Percentiles rank a stretch among this genome's conserved stretches.
phyloP scores from a whole-genome alignment of 2,888 invertebrate species.

The Orthosia incerta region DNA sequence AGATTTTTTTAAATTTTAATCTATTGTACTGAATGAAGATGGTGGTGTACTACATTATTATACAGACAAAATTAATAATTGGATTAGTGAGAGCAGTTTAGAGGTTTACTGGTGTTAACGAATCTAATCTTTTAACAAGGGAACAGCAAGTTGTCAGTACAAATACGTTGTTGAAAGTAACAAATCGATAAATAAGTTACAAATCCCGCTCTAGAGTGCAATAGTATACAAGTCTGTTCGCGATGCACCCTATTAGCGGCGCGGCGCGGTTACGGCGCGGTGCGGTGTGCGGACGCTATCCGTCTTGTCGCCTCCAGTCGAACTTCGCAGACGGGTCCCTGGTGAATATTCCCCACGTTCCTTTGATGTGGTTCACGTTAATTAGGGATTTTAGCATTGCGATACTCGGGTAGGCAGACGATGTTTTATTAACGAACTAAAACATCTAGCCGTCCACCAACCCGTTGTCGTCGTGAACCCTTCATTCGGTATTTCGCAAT shows the following conservation, averaged over 20 bases:
- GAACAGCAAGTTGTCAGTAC: neutral
- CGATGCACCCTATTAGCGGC: slow-evolving; percentile 66
- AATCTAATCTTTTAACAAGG: slow-evolving; percentile 10
- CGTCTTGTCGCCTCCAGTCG: slow-evolving; percentile 74
- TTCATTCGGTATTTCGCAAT: slow-evolving; percentile 21
- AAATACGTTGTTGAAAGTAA: slow-evolving; percentile 15
- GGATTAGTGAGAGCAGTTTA: neutral
- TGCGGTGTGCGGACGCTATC: slow-evolving; percentile 61
- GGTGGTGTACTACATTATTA: too few relatives aligned
- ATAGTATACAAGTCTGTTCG: slow-evolving; percentile 55
- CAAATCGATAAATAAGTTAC: slow-evolving; percentile 38
- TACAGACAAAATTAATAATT: neutral
- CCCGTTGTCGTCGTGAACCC: slow-evolving; percentile 1
- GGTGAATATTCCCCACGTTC: slow-evolving; percentile 68
- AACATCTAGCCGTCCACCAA: slow-evolving; percentile 45
- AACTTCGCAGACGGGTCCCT: slow-evolving; percentile 81
- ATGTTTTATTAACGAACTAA: slow-evolving; percentile 68
- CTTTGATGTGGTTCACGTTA: slow-evolving; percentile 75
- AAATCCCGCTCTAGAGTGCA: slow-evolving; percentile 37
- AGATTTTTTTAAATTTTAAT: neutral
- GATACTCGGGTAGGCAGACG: slow-evolving; percentile 64
- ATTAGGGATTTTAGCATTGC: slow-evolving; percentile 71
- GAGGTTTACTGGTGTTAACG: slow-evolving; percentile 2
- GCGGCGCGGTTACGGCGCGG: slow-evolving; percentile 20
- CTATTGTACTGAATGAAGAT: neutral